Evolutionary conservation across 2,113 vertebrate species (phyloP).

Genomic region (Phalacrocorax aristotelis): DNA sequence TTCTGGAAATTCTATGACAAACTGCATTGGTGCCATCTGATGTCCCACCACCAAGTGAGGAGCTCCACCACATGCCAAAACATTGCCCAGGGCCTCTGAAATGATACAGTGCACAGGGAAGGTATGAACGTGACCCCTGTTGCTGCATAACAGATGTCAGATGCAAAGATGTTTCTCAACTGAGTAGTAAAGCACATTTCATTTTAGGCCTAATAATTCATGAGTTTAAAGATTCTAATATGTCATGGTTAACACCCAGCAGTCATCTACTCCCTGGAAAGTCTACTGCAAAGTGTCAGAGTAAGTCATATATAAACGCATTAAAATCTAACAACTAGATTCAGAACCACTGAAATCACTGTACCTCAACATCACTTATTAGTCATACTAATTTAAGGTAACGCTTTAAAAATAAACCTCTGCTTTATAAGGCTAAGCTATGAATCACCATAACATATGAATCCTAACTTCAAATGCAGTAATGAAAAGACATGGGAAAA

Average conservation of each 20-base stretch:
- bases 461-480: slow-evolving; percentile 32
- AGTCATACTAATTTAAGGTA: slow-evolving; percentile 55
- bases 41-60: background rate
- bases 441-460: slow-evolving; percentile 60
- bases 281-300: background rate
- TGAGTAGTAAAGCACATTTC: background rate
- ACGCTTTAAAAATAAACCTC: slow-evolving; percentile 36
- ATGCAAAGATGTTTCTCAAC: background rate
- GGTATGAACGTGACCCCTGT: background rate
- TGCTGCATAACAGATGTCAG: background rate
- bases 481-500: slow-evolving; percentile 48
- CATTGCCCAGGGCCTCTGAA: background rate
- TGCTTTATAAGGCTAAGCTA: background rate
- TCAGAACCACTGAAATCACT: slow-evolving; percentile 10
- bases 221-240: background rate
- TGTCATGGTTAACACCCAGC: background rate
- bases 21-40: background rate
- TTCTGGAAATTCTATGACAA: background rate
- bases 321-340: background rate
- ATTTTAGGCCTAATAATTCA: background rate
- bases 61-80: background rate
- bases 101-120: background rate
- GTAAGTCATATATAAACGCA: slow-evolving; percentile 8
- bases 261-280: background rate
- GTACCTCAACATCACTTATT: slow-evolving; percentile 41